phyloP scores from a whole-genome alignment of 2,888 invertebrate genomes.

The Tachina fera region DNA sequence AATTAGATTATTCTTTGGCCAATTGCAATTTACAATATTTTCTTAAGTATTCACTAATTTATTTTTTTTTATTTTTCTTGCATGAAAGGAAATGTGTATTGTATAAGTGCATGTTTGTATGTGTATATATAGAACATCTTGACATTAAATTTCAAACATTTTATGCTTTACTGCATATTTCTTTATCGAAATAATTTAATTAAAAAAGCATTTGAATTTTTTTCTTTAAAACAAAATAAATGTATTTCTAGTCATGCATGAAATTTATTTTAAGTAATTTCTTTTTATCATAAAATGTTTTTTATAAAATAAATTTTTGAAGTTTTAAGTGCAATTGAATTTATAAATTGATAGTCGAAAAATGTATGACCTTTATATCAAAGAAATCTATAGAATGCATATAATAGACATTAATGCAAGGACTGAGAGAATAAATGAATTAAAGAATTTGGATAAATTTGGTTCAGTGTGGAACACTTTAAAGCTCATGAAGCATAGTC shows the following conservation, averaged over 20 bases:
- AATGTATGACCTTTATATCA: not conserved
- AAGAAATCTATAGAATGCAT: not conserved
- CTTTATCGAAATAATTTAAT: slow-evolving; percentile 12
- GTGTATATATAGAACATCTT: not conserved
- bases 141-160: not conserved
- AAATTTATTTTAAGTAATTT: not conserved
- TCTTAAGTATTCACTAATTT: slow-evolving; percentile 4
- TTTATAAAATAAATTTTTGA: not conserved
- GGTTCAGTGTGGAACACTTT: no score
- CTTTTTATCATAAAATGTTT: not conserved
- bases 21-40: slow-evolving; percentile 18
- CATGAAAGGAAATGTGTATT: slow-evolving; percentile 9
- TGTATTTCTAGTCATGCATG: slow-evolving; percentile 3
- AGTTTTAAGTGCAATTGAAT: not conserved
- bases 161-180: not conserved
- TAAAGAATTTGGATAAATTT: no score
- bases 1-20: slow-evolving; percentile 31
- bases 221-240: not conserved
- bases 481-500: no score
- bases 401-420: no score
- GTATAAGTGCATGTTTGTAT: not conserved
- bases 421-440: no score
- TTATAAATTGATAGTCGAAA: not conserved
- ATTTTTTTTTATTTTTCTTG: slow-evolving; percentile 12
- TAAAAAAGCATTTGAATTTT: slow-evolving; percentile 8